Conservation (phyloP, 2,797 vertebrate genomes). For the Ceyx erithaca region DNA sequence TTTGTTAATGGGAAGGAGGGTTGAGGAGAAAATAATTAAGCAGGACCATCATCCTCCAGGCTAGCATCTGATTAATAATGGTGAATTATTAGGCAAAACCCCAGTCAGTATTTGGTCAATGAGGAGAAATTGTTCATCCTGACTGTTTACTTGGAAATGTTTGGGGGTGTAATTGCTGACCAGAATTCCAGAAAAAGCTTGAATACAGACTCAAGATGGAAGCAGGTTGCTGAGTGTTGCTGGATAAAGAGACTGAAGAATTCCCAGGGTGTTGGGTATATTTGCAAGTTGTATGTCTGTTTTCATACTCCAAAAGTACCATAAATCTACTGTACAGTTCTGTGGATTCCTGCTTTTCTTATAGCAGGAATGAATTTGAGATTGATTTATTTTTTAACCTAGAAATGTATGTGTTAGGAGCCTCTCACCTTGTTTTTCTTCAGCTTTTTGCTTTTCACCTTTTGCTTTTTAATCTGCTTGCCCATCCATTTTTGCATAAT, state of each 20-base stretch:
- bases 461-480: neutral
- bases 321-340: neutral
- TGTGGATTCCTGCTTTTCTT: neutral
- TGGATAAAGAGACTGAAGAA: neutral
- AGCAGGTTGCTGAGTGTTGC: neutral
- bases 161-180: neutral
- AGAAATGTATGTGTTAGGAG: fast-evolving
- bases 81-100: neutral
- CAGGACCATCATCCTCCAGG: neutral
- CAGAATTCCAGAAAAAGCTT: neutral
- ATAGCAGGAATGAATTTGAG: neutral
- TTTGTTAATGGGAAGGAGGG: neutral
- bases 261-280: neutral
- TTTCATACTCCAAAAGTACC: neutral
- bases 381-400: neutral
- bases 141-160: neutral
- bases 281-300: neutral
- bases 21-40: constrained; percentile 2
- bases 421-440: neutral
- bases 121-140: neutral
- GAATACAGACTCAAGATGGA: neutral
- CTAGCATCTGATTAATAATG: neutral
- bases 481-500: neutral
- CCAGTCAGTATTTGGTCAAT: neutral
- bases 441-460: neutral